A percentile compares a stretch with the other conserved stretches of the same genome.
Conservation (phyloP, 2,113 vertebrate genomes). For the Clarias magur region DNA sequence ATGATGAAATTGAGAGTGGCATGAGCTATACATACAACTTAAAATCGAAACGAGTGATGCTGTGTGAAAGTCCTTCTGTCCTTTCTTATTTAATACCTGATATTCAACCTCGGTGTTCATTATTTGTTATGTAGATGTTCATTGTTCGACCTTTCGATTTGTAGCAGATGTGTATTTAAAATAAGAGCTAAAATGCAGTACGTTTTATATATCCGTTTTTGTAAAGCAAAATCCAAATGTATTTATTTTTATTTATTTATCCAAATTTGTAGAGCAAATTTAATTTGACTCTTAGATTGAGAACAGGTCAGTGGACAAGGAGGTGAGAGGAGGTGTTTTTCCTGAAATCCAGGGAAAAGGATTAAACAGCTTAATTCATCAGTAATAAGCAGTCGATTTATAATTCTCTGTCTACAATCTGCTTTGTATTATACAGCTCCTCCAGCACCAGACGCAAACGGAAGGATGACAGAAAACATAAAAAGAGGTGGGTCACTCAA, state of each 20-base stretch:
- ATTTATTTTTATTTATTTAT: too few relatives aligned
- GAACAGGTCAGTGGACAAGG: background rate
- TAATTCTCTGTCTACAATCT: background rate
- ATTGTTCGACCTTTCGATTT: too few relatives aligned
- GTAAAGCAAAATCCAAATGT: too few relatives aligned
- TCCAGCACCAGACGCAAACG: conserved; percentile 88
- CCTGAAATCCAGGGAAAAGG: background rate
- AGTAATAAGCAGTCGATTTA: background rate
- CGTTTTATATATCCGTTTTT: background rate
- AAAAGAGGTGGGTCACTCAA: conserved; percentile 86
- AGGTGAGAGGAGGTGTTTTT: background rate
- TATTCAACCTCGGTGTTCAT: too few relatives aligned
- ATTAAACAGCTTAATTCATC: background rate
- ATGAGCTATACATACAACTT: too few relatives aligned
- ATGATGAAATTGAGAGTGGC: too few relatives aligned
- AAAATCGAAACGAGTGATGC: too few relatives aligned
- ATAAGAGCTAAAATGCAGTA: background rate
- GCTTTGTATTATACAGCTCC: conserved; percentile 58
- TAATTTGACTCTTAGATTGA: background rate
- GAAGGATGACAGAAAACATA: conserved; percentile 89
- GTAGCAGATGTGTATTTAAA: background rate
- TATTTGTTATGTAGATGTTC: too few relatives aligned
- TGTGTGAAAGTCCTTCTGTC: too few relatives aligned
- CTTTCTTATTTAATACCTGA: too few relatives aligned
- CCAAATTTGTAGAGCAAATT: too few relatives aligned